Base-by-base conservation (phyloP, 2,113 vertebrate species). In the Lycocorax pyrrhopterus region DNA sequence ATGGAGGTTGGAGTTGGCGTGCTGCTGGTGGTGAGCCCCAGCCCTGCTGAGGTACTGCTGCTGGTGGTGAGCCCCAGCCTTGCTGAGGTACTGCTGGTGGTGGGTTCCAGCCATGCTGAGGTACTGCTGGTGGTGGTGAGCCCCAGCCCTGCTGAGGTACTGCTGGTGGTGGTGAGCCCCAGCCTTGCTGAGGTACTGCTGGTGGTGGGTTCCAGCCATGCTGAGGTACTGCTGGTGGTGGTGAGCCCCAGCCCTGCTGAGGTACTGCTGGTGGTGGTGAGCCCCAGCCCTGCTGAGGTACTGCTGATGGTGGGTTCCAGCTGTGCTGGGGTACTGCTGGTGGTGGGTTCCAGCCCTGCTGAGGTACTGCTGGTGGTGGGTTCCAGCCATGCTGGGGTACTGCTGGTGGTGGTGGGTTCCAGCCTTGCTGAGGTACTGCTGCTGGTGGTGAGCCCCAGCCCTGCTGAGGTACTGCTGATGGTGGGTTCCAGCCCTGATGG, bases 1-100 rank as follows among this genome's bases (percentile, higher is more conserved):
- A 0, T 6, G 9, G 56, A 35, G 9, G 23, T 3, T 46, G 74
- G 26, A 39, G 32, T 8, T 44, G 32, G 32, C 0, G 5, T 67
- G 75, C 33, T 3, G 2, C 13, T 33, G 56, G 60, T 77, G 22
- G 18, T 46, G 39, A 9, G 23, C 1, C 7, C 43, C 52, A 49
- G 43, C 18, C 8, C 3, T 56, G 41, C 20, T 35, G 39, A 4
- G 19, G 35, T 20, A 0, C 2, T 32, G 4, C 26, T 39, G 41
- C 14, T 64, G 62, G 19, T 7, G 13, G 13, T 41, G 39, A 41
- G 29, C 15, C 2, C 60, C 27, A 41, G 27, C 17, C 2, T 1
- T 53, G 14, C 6, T 72, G 49, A 5, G 29, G 49, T 23, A 2
- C 4, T 59, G 58, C 32, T 2, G 2, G 20, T 33, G 56, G 59